Evolutionary conservation across 2,797 vertebrate genomes (phyloP), one percentile per base, ranked within the genome.

Genomic region (Typhlichthys eigenmanni): DNA sequence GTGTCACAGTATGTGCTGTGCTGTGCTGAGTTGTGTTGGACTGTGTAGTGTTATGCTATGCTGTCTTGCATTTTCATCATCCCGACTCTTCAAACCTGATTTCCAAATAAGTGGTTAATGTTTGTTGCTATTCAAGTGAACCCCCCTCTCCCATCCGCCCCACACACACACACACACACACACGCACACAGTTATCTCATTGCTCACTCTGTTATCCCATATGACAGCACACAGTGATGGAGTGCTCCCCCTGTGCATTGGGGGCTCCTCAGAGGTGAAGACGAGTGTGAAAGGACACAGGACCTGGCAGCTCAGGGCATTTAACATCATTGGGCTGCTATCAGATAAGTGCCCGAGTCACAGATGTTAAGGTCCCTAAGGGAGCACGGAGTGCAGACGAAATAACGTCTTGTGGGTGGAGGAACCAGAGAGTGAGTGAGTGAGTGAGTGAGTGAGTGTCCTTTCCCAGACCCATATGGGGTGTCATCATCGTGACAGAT

Each of bases 321-420:
- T 82, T 75, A 71, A 75, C 68, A 66, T 78, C 74, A 68, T 66
- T 62, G 7, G 57, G 65, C 50, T 58, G 62, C 58, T 62, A 71
- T 75, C 78, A 73, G 67, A 69, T 16, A 24, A 19, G 34, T n/a
- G 60, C 24, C 53, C 2, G 17, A 49, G 51, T 62, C 60, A 54
- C 60, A 54, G 38, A 54, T 70, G 60, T 60, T 43, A 13, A 63
- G 14, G 24, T 75, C 50, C 74, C 71, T 71, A 4, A 32, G 75
- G 71, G 69, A 81, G 47, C 5, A 1, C 8, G 14, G 4, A 29
- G 47, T 5, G 17, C 14, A 45, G 63, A n/a, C 38, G 4, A 60
- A 67, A 57, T 48, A 56, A 59, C 55, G 60, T 19, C 49, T 53
- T 76, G 60, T 52, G 55, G 64, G 58, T 72, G 47, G 72, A 80